phyloP scores from a whole-genome alignment of 2,113 vertebrate genomes.

The Bubo scandiacus region DNA sequence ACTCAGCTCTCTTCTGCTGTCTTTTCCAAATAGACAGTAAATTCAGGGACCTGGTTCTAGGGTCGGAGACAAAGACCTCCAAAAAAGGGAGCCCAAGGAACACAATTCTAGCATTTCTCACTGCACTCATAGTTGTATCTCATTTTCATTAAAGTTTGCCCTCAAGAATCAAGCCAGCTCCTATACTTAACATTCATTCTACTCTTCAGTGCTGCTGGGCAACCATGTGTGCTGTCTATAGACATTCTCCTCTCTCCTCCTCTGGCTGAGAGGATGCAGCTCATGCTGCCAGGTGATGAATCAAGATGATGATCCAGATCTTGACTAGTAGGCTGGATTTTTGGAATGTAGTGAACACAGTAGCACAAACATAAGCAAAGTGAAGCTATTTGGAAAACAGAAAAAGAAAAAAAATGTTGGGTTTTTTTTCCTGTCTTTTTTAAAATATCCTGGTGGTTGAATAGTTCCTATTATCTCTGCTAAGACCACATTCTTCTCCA shows the following conservation, averaged over 20 bases:
- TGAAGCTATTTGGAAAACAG: background rate
- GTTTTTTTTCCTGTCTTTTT: background rate
- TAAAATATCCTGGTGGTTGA: background rate
- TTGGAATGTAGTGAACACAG: background rate
- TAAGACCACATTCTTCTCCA: background rate
- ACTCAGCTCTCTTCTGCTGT: background rate
- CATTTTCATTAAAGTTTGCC: background rate
- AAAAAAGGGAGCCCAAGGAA: background rate
- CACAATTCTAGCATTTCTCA: background rate
- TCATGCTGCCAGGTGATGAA: background rate
- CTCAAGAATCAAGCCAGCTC: background rate
- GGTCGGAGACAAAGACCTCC: background rate
- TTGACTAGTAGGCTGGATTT: background rate
- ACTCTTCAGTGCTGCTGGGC: background rate
- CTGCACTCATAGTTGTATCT: background rate
- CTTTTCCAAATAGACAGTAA: background rate
- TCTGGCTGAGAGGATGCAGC: background rate
- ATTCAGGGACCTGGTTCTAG: background rate
- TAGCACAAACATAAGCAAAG: background rate
- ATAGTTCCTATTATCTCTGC: background rate
- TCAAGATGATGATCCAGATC: background rate
- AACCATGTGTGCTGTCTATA: background rate
- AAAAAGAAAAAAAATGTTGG: rapidly evolving
- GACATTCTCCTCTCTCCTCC: background rate
- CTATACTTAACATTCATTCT: background rate